Conservation (phyloP, 1,140 invertebrate species). For the Hycleus phaleratus region DNA sequence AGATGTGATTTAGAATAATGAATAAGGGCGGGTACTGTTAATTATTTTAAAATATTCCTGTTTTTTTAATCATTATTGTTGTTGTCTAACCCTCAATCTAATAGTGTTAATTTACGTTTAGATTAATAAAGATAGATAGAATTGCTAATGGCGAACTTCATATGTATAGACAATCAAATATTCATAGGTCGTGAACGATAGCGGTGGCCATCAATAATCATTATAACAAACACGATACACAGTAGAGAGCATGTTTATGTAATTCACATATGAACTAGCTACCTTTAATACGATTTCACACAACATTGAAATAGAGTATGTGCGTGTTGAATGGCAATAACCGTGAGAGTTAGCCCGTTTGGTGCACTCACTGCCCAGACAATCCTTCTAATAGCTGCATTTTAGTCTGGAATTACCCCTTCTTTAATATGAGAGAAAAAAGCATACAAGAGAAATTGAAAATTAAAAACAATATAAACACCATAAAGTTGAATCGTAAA, state of each 20-base stretch:
- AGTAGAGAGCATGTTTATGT: constrained; percentile 5
- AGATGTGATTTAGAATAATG: constrained; percentile 22
- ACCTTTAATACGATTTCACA: constrained; percentile 14
- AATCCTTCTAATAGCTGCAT: no score
- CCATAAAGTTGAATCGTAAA: no score
- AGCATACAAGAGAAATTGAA: no score
- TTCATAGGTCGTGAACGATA: constrained; percentile 7
- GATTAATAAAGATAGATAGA: no score
- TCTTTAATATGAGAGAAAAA: no score
- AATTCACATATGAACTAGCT: constrained; percentile 16
- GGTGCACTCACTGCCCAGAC: constrained; percentile 4
- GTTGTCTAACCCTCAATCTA: no score
- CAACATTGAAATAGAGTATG: constrained; percentile 19
- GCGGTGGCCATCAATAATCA: constrained; percentile 15
- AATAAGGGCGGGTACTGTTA: background rate
- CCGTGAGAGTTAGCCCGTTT: constrained; percentile 7
- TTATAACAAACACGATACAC: constrained; percentile 13
- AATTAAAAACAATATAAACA: no score
- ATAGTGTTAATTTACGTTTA: no score
- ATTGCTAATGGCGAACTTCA: no score
- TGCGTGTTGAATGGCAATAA: constrained; percentile 19
- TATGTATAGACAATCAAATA: constrained; percentile 17
- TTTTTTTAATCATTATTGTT: no score
- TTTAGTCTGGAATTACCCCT: no score
- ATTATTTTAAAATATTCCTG: background rate